These are phyloP conservation scores for Trichechus manatus DNA, from an alignment of 2,113 vertebrate species.

Conservation along the genomic window DNA sequence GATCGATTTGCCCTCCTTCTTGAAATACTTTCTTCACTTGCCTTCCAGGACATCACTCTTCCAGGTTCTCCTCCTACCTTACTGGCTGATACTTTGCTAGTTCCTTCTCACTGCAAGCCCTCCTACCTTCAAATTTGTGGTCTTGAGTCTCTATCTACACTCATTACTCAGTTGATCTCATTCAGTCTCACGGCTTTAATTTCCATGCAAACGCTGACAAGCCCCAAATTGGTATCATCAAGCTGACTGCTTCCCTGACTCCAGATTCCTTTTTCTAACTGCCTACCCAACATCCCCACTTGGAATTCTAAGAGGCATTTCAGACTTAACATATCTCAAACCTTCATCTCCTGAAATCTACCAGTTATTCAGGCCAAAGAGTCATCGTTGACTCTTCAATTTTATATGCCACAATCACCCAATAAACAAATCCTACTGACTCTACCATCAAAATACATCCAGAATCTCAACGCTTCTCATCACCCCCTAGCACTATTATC, in stretches of 20 bases:
- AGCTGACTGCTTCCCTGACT: slow-evolving; percentile 9
- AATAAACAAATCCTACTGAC: neutral
- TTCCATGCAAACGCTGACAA: slow-evolving; percentile 44
- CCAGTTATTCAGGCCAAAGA: neutral
- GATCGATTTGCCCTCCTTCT: neutral
- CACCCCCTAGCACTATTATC: neutral
- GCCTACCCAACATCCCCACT: neutral
- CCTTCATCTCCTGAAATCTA: slow-evolving; percentile 24
- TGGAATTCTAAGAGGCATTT: slow-evolving; percentile 33
- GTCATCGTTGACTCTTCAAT: neutral
- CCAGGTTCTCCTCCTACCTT: neutral
- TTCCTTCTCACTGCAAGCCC: neutral
- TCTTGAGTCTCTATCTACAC: slow-evolving; percentile 12
- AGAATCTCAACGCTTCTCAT: neutral
- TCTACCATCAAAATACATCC: slow-evolving; percentile 26
- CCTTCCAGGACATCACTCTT: neutral
- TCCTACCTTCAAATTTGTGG: neutral
- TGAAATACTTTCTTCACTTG: neutral
- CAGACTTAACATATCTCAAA: slow-evolving; percentile 51
- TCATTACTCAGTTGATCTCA: slow-evolving; percentile 53
- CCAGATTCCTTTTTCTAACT: slow-evolving; percentile 32
- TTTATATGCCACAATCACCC: neutral
- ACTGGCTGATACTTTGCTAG: neutral
- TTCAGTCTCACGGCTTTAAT: slow-evolving; percentile 24
- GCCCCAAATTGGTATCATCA: slow-evolving; percentile 47